phyloP scores from a whole-genome alignment of 2,797 vertebrate genomes.

The Parauchenoglanis punctatus region DNA sequence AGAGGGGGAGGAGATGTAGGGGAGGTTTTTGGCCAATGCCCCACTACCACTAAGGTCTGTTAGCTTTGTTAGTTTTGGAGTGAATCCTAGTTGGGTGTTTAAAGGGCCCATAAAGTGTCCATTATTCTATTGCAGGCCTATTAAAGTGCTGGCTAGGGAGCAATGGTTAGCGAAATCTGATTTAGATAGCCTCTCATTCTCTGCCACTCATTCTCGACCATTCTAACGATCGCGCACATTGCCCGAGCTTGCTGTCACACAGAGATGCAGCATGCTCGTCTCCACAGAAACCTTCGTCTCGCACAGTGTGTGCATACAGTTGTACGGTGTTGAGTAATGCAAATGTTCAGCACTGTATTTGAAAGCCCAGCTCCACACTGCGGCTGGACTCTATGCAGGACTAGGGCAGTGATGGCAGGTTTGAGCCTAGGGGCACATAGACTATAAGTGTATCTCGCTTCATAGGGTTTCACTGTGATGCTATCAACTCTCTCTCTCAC shows the following conservation, averaged over 20 bases:
- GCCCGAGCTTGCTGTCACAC: conserved; percentile 69
- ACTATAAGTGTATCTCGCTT: conserved; percentile 5
- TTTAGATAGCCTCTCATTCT: conserved; percentile 66
- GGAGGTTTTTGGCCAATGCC: conserved; percentile 72
- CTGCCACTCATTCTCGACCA: conserved; percentile 55
- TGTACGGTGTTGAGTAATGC: not conserved
- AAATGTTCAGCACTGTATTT: conserved; percentile 13
- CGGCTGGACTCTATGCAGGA: conserved; percentile 7
- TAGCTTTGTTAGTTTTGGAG: conserved; percentile 81
- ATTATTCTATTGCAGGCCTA: conserved; percentile 77
- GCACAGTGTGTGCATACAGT: conserved; percentile 51
- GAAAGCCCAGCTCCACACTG: not conserved
- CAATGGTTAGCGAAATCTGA: conserved; percentile 73
- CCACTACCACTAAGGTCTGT: conserved; percentile 59
- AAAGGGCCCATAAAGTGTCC: conserved; percentile 74
- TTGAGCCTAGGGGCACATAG: conserved; percentile 19
- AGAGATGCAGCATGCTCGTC: conserved; percentile 69
- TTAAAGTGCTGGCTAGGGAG: conserved; percentile 80
- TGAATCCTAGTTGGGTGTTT: conserved; percentile 77
- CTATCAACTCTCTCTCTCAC: conserved; percentile 25
- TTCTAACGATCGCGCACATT: conserved; percentile 36
- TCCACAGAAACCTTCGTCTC: conserved; percentile 74
- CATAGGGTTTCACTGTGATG: conserved; percentile 27
- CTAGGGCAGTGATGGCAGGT: conserved; percentile 20
- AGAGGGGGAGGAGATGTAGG: conserved; percentile 50